Conservation (phyloP, 2,888 invertebrate species). For the Dione vanillae region DNA sequence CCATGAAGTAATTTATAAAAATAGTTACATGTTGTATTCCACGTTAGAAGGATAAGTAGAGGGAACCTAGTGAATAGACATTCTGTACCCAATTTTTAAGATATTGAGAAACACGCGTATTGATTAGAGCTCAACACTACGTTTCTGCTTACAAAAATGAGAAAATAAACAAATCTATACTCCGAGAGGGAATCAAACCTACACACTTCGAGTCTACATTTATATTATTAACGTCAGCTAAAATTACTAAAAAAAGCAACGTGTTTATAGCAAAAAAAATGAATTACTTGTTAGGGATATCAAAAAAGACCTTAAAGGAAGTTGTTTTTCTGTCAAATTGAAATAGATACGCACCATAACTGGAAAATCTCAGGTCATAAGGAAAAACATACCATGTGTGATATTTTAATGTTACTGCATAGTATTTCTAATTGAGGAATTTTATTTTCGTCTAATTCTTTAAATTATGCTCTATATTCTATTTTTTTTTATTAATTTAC, state of each 20-base stretch:
- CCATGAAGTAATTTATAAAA: too few relatives aligned
- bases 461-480: neutral
- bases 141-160: too few relatives aligned
- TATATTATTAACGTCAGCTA: neutral
- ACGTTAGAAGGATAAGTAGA: too few relatives aligned
- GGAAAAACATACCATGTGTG: slow-evolving; percentile 4
- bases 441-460: neutral
- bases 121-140: too few relatives aligned
- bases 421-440: slow-evolving; percentile 1
- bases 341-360: neutral
- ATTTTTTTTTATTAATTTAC: too few relatives aligned
- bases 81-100: too few relatives aligned
- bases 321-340: slow-evolving; percentile 6
- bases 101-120: too few relatives aligned
- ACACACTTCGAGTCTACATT: too few relatives aligned
- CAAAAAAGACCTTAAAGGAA: neutral
- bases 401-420: slow-evolving; percentile 17
- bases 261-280: neutral
- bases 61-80: too few relatives aligned
- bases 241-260: neutral
- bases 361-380: slow-evolving; percentile 11
- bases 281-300: neutral
- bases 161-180: too few relatives aligned
- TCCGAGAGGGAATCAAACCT: too few relatives aligned
- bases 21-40: too few relatives aligned